Percentiles rank a stretch among this genome's conserved stretches.
These are phyloP conservation scores for Planococcus citri DNA, from an alignment of 1,140 invertebrate species.

Conservation along the genomic window DNA sequence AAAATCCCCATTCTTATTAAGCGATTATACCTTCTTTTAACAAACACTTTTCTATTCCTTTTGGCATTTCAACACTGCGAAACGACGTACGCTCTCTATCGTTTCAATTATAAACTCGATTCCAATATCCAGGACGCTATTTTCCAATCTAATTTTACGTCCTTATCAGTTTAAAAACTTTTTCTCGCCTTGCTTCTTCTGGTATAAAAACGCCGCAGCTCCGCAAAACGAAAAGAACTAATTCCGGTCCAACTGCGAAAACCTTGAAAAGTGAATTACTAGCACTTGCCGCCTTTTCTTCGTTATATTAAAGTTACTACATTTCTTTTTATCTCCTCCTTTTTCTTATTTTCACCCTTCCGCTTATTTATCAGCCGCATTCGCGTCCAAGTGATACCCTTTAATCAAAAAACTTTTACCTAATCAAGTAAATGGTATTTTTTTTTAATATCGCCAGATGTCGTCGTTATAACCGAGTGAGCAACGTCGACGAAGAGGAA, in stretches of 20 bases:
- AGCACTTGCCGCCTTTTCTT: conserved; percentile 5
- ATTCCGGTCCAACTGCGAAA: conserved; percentile 1
- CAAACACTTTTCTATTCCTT: background rate
- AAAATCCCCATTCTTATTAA: background rate
- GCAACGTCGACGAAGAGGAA: too few species aligned
- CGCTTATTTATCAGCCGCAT: conserved; percentile 2
- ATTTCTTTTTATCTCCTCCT: conserved; percentile 3
- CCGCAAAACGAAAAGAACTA: conserved; percentile 1
- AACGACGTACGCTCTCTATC: background rate
- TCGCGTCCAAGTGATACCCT: conserved; percentile 5
- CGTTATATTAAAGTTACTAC: conserved; percentile 8
- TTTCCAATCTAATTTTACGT: background rate
- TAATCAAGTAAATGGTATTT: conserved; percentile 8
- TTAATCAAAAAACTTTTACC: conserved; percentile 8
- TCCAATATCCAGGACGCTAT: background rate
- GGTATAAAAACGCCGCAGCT: background rate
- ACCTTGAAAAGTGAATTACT: conserved; percentile 3
- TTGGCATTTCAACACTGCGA: background rate
- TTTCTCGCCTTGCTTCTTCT: background rate
- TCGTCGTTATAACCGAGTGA: conserved; percentile 1
- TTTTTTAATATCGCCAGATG: conserved; percentile 7
- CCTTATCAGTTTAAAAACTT: background rate
- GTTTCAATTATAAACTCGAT: background rate
- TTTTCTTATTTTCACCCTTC: background rate
- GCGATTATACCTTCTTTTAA: background rate